These are phyloP conservation scores for Dioctria linearis DNA, from an alignment of 2,888 invertebrate species.

Conservation along the genomic window DNA sequence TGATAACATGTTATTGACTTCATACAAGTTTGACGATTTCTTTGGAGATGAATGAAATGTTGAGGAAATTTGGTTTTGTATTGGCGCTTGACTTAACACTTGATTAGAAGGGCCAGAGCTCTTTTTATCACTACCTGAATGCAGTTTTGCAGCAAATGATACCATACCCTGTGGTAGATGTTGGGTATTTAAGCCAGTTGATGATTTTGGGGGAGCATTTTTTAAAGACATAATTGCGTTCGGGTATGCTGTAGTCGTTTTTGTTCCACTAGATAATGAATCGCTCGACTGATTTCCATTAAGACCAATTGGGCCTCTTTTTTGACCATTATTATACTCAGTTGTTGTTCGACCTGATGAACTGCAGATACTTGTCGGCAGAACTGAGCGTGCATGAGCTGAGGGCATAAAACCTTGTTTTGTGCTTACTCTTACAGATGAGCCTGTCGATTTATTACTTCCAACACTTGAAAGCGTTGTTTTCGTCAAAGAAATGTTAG, in stretches of 20 bases:
- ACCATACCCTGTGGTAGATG: conserved; percentile 61
- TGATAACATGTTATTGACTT: conserved; percentile 32
- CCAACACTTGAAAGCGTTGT: neutral
- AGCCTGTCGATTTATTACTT: neutral
- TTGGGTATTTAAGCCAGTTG: conserved; percentile 62
- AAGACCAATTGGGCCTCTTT: conserved; percentile 58
- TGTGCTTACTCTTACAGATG: conserved; percentile 51
- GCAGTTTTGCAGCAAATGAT: conserved; percentile 72
- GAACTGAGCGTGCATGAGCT: neutral
- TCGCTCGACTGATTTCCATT: conserved; percentile 58
- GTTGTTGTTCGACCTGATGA: neutral
- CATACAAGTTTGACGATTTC: conserved; percentile 52
- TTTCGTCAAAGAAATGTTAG: conserved; percentile 23
- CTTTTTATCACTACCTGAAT: conserved; percentile 65
- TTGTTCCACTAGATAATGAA: conserved; percentile 66
- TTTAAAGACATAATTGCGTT: conserved; percentile 74
- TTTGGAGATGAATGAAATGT: conserved; percentile 60
- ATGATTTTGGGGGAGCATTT: conserved; percentile 64
- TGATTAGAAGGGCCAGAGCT: neutral
- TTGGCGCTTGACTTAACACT: neutral
- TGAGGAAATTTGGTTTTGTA: conserved; percentile 58
- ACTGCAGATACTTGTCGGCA: conserved; percentile 6
- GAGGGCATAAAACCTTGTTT: conserved; percentile 51
- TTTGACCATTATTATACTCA: conserved; percentile 50
- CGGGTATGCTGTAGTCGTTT: conserved; percentile 75